Percentiles rank a stretch among this genome's conserved stretches.
Conservation (phyloP, 2,113 vertebrate genomes). For the Dromiciops gliroides region DNA sequence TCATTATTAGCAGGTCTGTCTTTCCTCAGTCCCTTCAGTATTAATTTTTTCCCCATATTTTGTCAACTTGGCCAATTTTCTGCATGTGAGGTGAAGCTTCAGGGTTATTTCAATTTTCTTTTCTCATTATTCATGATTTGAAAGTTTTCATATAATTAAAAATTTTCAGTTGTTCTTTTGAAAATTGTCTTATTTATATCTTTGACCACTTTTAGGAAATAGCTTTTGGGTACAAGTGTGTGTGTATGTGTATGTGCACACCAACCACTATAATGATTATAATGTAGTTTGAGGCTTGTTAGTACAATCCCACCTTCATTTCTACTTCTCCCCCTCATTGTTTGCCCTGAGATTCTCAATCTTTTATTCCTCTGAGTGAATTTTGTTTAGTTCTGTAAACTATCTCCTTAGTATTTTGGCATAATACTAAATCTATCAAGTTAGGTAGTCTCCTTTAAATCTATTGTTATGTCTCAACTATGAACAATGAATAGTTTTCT, state of each 20-base stretch:
- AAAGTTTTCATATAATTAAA: background rate
- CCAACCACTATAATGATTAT: too few relatives aligned
- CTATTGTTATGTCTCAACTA: too few relatives aligned
- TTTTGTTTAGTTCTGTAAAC: background rate
- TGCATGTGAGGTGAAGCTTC: background rate
- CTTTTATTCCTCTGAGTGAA: background rate
- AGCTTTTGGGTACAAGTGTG: background rate
- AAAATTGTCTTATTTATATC: background rate
- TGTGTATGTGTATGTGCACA: too few relatives aligned
- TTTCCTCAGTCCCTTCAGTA: background rate
- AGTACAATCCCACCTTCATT: background rate
- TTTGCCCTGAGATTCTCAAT: background rate
- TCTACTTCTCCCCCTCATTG: background rate
- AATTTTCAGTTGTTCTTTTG: background rate
- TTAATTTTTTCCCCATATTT: background rate
- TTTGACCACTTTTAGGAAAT: background rate
- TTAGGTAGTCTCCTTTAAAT: too few relatives aligned
- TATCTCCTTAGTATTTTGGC: background rate
- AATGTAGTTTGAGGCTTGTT: background rate
- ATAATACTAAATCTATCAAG: too few relatives aligned
- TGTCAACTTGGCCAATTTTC: background rate
- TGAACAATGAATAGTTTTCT: too few relatives aligned
- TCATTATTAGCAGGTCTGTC: background rate
- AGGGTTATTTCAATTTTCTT: background rate
- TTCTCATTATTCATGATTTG: background rate